Base-by-base conservation (phyloP, 2,113 vertebrate species). In the Nycticryphes semicollaris region DNA sequence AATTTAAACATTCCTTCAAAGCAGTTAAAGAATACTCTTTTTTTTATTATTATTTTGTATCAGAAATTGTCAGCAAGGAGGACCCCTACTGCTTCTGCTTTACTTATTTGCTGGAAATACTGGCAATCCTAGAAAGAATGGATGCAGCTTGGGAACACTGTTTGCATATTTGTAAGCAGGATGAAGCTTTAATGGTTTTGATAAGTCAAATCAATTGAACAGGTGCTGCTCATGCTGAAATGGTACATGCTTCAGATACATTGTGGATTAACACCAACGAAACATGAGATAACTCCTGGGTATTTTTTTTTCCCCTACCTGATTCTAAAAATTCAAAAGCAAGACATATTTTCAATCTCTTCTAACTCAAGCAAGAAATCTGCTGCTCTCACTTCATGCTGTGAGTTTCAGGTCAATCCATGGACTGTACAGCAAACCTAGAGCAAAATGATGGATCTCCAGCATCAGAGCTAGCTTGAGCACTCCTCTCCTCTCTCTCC, bases 1-100 rank as follows among this genome's bases (percentile, higher is more conserved):
- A 95, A 93, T 91, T 95, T 92, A 93, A 96, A 79, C 47, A 70
- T 27, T 90, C 56, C 67, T 91, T 90, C 62, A 92, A 93, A 92
- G 68, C 14, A 48, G 70, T 73, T 86, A 73, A 89, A 90, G 33
- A 77, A 59, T 21, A 30, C 45, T 59, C 2, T 28, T 43, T 48
- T 59, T 43, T 48, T 50, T 30, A 27, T 68, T 51, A 43, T 43
- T 43, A 16, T 43, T 72, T 64, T 41, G 28, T 23, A 83, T 89
- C 60, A 66, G 66, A 73, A 79, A 16, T 73, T 87, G 50, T 35
- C 60, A 87, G 77, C 47, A 69, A 91, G 75, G 19, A 74, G 21
- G 18, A 63, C 7, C 4, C 51, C 35, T 78, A 19, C 27, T 82
- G 27, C 31, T 83, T 82, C 54, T 78, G 39, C 43, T 73, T 93